phyloP scores from a whole-genome alignment of 1,140 invertebrate species.

The Bombus vancouverensis region DNA sequence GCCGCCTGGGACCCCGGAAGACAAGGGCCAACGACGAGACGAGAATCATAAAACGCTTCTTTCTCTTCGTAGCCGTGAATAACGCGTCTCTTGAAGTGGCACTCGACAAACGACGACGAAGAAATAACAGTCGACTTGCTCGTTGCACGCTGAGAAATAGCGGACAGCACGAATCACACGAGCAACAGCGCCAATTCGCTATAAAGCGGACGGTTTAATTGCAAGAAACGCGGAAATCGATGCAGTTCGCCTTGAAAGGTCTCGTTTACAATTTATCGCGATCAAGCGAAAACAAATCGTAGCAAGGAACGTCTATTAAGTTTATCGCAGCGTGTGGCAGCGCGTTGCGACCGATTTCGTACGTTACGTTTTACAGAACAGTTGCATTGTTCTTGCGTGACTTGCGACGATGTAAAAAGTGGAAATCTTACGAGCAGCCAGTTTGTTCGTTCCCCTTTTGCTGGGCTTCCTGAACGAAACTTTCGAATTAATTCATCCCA shows the following conservation, averaged over 20 bases:
- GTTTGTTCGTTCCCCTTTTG: not conserved
- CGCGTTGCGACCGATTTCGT: constrained; percentile 3
- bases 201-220: constrained; percentile 5
- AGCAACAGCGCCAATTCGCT: not conserved
- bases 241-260: not conserved
- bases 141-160: constrained; percentile 4
- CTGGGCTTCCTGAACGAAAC: not conserved
- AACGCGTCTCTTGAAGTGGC: constrained; percentile 35
- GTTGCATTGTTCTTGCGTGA: constrained; percentile 1
- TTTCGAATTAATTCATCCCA: not conserved
- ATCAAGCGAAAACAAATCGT: not conserved
- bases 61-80: constrained; percentile 24
- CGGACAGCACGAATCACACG: not conserved
- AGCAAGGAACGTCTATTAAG: not conserved
- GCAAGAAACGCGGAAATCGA: constrained; percentile 34
- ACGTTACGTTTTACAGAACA: not conserved
- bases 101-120: constrained; percentile 13
- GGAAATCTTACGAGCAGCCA: not conserved
- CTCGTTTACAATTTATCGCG: constrained; percentile 19
- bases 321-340: constrained; percentile 4
- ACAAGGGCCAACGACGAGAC: constrained; percentile 33
- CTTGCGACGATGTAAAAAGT: not conserved
- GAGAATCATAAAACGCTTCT: constrained; percentile 58
- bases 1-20: constrained; percentile 39
- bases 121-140: not conserved